Evolutionary conservation across 2,888 invertebrate species (phyloP), one percentile per base, ranked within the genome.

Genomic region (Phymatocera aterrima): DNA sequence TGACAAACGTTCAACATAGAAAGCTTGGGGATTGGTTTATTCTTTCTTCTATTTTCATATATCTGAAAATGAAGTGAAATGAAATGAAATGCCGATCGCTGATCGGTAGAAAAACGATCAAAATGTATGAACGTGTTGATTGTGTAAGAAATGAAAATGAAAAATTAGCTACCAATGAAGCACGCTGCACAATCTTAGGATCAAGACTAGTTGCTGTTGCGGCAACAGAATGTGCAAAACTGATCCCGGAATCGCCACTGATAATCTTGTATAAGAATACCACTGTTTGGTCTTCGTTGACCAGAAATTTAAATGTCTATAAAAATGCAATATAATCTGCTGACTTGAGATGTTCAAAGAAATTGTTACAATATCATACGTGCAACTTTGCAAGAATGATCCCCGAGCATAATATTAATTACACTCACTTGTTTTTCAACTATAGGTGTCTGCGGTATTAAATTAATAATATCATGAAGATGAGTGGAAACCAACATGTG

Each of bases 401-500:
- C 1, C 18, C 3, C 60, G 6, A 21, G 3, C 18, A 48, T 54
- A 72, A 37, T 77, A 65, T 43, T 4, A 40, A 21, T 40, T 65
- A 78, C n/a, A n/a, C 91, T 89, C 83, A 94, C 95, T 91, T 94
- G 89, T 81, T 92, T 92, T 80, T 91, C 90, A 0, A 94, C 88
- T 8, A 91, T 85, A 0, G 92, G 91, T 6, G 92, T 91, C 48
- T 92, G 87, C 0, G 93, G 92, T 6, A 97, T 89, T 77, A 93
- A 91, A 74, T 93, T 91, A 48, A 92, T 89, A 43, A 97, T 91
- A 61, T 94, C 92, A 83, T 95, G 93, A 85, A 95, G 95, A 90
- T 97, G 97, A 0, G 97, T 97, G 0, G 96, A 94, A 3, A 95
- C 91, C 72, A 97, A 91, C 1, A 96, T 91, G 85, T 96, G 96